These are phyloP conservation scores for Salarias fasciatus DNA, from an alignment of 2,797 vertebrate species.

Conservation along the genomic window DNA sequence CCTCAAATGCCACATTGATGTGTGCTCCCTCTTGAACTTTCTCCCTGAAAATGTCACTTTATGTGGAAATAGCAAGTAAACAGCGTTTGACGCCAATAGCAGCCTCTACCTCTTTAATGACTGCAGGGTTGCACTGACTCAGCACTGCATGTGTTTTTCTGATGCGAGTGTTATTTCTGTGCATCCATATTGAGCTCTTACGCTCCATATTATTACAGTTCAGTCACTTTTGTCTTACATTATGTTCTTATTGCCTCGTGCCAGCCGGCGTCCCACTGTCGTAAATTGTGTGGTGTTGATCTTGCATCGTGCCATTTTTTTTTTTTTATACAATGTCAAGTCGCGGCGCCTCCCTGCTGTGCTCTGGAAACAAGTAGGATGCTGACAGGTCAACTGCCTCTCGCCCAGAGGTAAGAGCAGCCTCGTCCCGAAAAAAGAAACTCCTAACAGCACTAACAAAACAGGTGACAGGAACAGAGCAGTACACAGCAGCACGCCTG, in stretches of 20 bases:
- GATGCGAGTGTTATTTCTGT: constrained; percentile 22
- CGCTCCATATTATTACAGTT: not conserved
- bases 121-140: constrained; percentile 35
- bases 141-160: constrained; percentile 18
- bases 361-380: constrained; percentile 44
- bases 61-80: constrained; percentile 64
- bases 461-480: constrained; percentile 12
- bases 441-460: constrained; percentile 41
- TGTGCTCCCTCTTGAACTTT: constrained; percentile 51
- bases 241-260: constrained; percentile 10
- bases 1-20: constrained; percentile 68
- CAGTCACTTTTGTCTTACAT: not conserved
- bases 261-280: constrained; percentile 13
- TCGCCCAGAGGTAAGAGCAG: constrained; percentile 41
- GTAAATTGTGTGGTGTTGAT: not conserved
- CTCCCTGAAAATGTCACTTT: constrained; percentile 66
- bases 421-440: constrained; percentile 33
- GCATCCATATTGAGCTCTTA: not conserved
- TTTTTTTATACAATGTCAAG: constrained; percentile 5
- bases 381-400: constrained; percentile 67
- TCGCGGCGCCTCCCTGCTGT: constrained; percentile 17
- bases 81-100: constrained; percentile 63
- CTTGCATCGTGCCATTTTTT: constrained; percentile 1
- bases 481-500: constrained; percentile 32
- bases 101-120: constrained; percentile 58